phyloP scores from a whole-genome alignment of 1,140 invertebrate genomes.

The Sitophilus oryzae region DNA sequence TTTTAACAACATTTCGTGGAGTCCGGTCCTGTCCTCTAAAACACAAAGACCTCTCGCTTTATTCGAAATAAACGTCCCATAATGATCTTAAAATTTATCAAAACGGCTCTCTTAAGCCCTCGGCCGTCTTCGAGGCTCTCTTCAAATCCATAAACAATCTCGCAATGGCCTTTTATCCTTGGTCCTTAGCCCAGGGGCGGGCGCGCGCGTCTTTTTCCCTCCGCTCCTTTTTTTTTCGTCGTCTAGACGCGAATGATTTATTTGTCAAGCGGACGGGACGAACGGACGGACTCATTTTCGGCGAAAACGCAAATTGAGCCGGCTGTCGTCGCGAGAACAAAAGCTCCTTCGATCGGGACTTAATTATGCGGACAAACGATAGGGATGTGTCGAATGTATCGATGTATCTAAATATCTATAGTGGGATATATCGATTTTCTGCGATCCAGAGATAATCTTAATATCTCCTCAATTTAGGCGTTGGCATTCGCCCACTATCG shows the following conservation, averaged over 20 bases:
- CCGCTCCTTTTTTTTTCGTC: slow-evolving; percentile 8
- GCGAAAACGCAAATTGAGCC: slow-evolving; percentile 16
- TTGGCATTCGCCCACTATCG: too few species aligned
- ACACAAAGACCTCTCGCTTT: slow-evolving; percentile 2
- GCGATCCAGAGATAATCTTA: too few species aligned
- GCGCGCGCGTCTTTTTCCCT: not conserved
- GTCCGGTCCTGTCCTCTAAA: not conserved
- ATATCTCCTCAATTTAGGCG: too few species aligned
- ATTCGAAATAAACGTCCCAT: not conserved
- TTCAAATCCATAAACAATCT: slow-evolving; percentile 16
- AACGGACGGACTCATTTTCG: slow-evolving; percentile 18
- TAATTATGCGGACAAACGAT: slow-evolving; percentile 13
- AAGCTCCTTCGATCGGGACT: slow-evolving; percentile 14
- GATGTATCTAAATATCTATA: too few species aligned
- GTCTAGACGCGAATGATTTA: slow-evolving; percentile 19
- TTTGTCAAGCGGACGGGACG: slow-evolving; percentile 19
- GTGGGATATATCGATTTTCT: too few species aligned
- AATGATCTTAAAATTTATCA: slow-evolving; percentile 3
- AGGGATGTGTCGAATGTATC: too few species aligned
- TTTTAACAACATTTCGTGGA: too few species aligned
- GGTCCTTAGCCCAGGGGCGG: slow-evolving; percentile 10
- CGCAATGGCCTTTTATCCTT: slow-evolving; percentile 13
- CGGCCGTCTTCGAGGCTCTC: slow-evolving; percentile 1
- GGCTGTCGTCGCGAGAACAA: slow-evolving; percentile 8
- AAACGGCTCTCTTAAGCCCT: not conserved